phyloP scores from a whole-genome alignment of 2,888 invertebrate species.

The Caenorhabditis drosophilae region DNA sequence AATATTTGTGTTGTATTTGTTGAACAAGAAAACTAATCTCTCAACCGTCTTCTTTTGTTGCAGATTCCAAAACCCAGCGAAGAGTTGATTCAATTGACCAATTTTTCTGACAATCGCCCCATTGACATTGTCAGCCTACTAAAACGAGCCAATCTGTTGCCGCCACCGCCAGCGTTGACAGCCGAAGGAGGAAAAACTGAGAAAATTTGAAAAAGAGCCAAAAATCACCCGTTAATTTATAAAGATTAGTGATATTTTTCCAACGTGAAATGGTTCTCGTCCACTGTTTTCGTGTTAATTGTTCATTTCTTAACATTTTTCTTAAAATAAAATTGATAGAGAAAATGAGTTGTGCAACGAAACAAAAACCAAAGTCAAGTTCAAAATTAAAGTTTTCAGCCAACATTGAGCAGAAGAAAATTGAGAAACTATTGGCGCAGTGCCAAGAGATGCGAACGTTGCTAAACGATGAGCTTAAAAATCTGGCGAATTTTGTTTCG shows the following conservation, averaged over 20 bases:
- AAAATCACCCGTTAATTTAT: neutral
- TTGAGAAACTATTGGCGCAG: neutral
- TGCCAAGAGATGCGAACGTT: constrained; percentile 4
- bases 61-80: constrained; percentile 59
- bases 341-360: neutral
- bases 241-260: neutral
- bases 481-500: neutral
- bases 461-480: constrained; percentile 12
- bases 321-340: neutral
- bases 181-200: neutral
- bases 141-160: constrained; percentile 46
- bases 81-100: constrained; percentile 57
- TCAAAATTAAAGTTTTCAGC: neutral
- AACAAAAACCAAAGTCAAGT: neutral
- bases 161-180: constrained; percentile 18
- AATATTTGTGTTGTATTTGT: too few relatives aligned
- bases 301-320: neutral
- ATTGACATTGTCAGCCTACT: constrained; percentile 48
- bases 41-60: too few relatives aligned
- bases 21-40: too few relatives aligned
- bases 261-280: neutral
- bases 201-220: neutral
- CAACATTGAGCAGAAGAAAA: constrained; percentile 1
- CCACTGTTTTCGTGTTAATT: neutral
- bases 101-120: constrained; percentile 55